Percentiles rank a stretch among this genome's conserved stretches.
These are phyloP conservation scores for Chaetodon auriga DNA, from an alignment of 2,113 vertebrate genomes.

Conservation along the genomic window DNA sequence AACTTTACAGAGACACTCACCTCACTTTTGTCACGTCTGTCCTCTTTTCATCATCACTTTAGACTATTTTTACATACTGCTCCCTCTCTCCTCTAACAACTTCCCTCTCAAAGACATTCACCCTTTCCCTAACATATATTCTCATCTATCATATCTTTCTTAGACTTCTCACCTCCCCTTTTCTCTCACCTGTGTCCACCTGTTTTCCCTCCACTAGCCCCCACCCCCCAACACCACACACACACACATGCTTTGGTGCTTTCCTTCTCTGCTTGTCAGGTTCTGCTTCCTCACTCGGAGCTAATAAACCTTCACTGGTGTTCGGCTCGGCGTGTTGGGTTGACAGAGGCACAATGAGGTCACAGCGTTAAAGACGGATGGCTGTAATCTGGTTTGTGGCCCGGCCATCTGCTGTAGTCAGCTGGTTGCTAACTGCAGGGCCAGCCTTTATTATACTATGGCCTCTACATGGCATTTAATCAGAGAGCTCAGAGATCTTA, in stretches of 20 bases:
- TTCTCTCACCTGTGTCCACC: slow-evolving; percentile 15
- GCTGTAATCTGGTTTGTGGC: slow-evolving; percentile 79
- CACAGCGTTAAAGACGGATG: slow-evolving; percentile 76
- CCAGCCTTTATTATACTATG: slow-evolving; percentile 65
- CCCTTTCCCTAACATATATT: not conserved
- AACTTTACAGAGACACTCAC: slow-evolving; percentile 1
- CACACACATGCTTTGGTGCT: slow-evolving; percentile 4
- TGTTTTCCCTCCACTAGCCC: not conserved
- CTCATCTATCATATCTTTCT: too few species aligned
- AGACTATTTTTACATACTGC: not conserved
- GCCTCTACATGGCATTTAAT: slow-evolving; percentile 70
- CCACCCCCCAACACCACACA: not conserved
- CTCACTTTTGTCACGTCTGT: slow-evolving; percentile 1
- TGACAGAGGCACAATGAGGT: slow-evolving; percentile 75
- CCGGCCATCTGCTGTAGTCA: slow-evolving; percentile 81
- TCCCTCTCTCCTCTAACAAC: not conserved
- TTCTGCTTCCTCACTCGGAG: slow-evolving; percentile 50
- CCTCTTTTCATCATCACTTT: not conserved
- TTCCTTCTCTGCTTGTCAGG: slow-evolving; percentile 11
- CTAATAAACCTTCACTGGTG: slow-evolving; percentile 64
- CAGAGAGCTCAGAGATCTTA: slow-evolving; percentile 49
- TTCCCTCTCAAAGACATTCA: not conserved
- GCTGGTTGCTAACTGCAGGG: slow-evolving; percentile 72
- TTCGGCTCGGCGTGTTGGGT: slow-evolving; percentile 48
- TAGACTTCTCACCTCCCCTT: not conserved